These are phyloP conservation scores for Peromyscus eremicus DNA, from an alignment of 2,797 vertebrate genomes.

Conservation along the genomic window DNA sequence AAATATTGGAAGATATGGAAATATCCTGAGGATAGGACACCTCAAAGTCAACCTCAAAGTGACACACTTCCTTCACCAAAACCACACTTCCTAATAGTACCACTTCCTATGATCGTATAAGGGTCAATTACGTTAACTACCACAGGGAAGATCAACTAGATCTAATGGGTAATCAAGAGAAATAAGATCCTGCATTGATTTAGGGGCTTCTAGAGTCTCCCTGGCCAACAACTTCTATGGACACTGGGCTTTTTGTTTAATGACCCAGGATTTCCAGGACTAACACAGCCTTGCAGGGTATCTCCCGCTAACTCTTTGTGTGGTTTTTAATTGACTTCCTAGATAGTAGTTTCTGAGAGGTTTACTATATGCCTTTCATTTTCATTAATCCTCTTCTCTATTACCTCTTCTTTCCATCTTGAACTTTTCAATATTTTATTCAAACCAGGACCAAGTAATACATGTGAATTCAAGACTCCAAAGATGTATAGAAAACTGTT, in stretches of 20 bases:
- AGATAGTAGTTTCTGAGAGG: background rate
- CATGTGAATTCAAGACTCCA: background rate
- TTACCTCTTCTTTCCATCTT: background rate
- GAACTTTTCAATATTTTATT: background rate
- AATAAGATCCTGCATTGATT: background rate
- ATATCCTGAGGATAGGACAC: background rate
- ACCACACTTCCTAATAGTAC: background rate
- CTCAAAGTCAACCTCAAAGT: background rate
- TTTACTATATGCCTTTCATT: background rate
- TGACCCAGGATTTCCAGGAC: background rate
- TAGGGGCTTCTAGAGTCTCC: background rate
- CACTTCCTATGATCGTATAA: background rate
- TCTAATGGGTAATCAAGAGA: background rate
- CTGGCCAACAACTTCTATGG: background rate
- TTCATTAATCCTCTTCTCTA: background rate
- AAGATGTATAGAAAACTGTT: constrained; percentile 15
- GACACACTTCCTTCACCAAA: background rate
- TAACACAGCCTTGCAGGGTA: background rate
- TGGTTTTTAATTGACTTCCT: background rate
- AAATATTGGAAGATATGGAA: background rate
- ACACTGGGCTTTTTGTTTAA: background rate
- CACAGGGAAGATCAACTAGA: background rate
- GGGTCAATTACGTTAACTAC: background rate
- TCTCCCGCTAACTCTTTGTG: background rate
- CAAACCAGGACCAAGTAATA: background rate